phyloP scores from a whole-genome alignment of 2,797 vertebrate genomes.

The Pyrrhura leucotis region DNA sequence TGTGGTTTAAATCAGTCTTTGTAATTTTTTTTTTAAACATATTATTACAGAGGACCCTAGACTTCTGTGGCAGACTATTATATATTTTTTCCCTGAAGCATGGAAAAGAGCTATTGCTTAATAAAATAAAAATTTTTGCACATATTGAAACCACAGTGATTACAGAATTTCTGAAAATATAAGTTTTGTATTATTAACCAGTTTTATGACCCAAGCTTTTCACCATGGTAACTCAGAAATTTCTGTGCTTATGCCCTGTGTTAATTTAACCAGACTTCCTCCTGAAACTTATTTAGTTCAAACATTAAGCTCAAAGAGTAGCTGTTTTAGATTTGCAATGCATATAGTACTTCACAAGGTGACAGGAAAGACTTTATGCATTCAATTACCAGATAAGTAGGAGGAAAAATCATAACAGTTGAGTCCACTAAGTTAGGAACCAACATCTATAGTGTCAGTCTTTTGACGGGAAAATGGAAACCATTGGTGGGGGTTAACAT shows the following conservation, averaged over 20 bases:
- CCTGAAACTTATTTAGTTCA: neutral
- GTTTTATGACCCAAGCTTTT: neutral
- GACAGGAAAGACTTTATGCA: neutral
- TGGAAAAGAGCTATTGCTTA: neutral
- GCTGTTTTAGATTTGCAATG: neutral
- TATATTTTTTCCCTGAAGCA: neutral
- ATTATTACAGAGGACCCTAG: neutral
- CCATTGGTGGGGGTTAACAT: neutral
- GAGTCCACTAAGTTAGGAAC: neutral
- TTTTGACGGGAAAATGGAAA: neutral
- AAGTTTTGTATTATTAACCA: neutral
- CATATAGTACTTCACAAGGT: neutral
- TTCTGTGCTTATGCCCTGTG: neutral
- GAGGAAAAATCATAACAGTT: neutral
- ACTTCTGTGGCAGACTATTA: neutral
- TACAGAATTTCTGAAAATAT: neutral
- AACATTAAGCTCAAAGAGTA: neutral
- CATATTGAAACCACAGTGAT: neutral
- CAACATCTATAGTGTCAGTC: neutral
- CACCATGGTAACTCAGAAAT: neutral
- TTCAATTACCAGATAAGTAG: neutral
- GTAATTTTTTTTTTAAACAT: neutral
- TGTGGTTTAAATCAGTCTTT: neutral
- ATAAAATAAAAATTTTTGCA: neutral
- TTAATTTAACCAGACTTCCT: neutral